Evolutionary conservation across 2,113 vertebrate species (phyloP).

Genomic region (Orycteropus afer): DNA sequence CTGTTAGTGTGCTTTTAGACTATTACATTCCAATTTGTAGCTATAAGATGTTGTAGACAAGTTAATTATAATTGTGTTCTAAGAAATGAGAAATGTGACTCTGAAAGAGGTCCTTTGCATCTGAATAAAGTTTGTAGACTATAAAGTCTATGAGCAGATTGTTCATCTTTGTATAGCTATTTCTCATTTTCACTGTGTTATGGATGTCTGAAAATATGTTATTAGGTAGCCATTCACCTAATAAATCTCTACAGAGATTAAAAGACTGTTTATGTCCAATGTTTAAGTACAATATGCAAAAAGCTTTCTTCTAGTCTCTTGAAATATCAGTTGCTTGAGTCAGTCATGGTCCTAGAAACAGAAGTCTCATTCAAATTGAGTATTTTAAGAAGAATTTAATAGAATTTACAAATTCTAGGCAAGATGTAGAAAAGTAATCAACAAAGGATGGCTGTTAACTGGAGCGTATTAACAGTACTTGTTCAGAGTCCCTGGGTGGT

Average conservation of each 20-base stretch:
- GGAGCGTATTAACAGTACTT: not conserved
- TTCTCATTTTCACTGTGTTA: not conserved
- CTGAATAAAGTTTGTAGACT: conserved; percentile 35
- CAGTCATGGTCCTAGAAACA: conserved; percentile 30
- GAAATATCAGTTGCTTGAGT: not conserved
- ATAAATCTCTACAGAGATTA: conserved; percentile 44
- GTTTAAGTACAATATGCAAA: not conserved
- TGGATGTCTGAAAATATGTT: not conserved
- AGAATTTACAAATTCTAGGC: not conserved
- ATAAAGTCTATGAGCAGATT: not conserved
- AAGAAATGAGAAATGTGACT: conserved; percentile 63
- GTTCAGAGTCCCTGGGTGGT: not conserved
- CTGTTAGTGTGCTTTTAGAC: conserved; percentile 52
- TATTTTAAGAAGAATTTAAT: conserved; percentile 27
- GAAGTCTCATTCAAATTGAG: not conserved
- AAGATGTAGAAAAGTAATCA: not conserved
- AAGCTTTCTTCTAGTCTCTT: not conserved
- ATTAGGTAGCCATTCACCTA: not conserved
- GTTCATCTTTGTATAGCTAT: not conserved
- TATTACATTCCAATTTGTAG: conserved; percentile 57
- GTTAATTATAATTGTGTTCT: conserved; percentile 66
- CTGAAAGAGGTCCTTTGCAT: conserved; percentile 25
- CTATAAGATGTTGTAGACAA: conserved; percentile 50
- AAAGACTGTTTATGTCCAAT: not conserved
- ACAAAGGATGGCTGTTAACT: not conserved